Conservation (phyloP, 1,140 invertebrate species). For the Neuroterus valhalla region DNA sequence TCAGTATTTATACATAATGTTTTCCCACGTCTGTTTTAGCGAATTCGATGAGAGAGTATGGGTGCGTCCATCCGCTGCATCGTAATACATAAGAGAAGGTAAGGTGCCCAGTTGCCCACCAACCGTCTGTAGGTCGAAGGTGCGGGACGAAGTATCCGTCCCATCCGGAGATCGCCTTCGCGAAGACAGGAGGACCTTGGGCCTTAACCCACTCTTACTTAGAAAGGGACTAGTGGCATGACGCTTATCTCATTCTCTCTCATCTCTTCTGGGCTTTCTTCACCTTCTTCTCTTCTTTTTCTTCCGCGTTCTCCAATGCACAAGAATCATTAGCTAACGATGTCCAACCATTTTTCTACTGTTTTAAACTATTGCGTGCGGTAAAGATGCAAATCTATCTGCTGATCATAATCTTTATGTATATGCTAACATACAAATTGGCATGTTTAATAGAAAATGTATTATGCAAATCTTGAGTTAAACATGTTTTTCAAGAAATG, state of each 20-base stretch:
- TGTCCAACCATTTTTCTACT: not conserved
- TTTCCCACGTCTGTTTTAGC: conserved; percentile 28
- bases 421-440: too few species aligned
- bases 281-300: conserved; percentile 45
- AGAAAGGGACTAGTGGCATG: conserved; percentile 68
- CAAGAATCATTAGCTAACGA: conserved; percentile 34
- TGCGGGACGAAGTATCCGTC: conserved; percentile 62
- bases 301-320: conserved; percentile 52
- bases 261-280: conserved; percentile 54
- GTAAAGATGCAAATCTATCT: not conserved
- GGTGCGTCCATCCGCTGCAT: conserved; percentile 56
- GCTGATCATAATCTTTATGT: too few species aligned
- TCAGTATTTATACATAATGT: conserved; percentile 20
- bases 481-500: too few species aligned
- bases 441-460: too few species aligned
- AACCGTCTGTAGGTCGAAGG: conserved; percentile 68
- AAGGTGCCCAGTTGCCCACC: conserved; percentile 65
- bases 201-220: conserved; percentile 73
- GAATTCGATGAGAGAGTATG: conserved; percentile 43
- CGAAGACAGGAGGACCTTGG: conserved; percentile 70
- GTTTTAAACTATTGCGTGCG: not conserved
- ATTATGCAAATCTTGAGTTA: too few species aligned
- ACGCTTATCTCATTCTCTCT: conserved; percentile 57
- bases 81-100: conserved; percentile 60
- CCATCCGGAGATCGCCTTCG: conserved; percentile 64